Base-by-base conservation (phyloP, 2,888 invertebrate species). In the Strigamia transsilvanica region DNA sequence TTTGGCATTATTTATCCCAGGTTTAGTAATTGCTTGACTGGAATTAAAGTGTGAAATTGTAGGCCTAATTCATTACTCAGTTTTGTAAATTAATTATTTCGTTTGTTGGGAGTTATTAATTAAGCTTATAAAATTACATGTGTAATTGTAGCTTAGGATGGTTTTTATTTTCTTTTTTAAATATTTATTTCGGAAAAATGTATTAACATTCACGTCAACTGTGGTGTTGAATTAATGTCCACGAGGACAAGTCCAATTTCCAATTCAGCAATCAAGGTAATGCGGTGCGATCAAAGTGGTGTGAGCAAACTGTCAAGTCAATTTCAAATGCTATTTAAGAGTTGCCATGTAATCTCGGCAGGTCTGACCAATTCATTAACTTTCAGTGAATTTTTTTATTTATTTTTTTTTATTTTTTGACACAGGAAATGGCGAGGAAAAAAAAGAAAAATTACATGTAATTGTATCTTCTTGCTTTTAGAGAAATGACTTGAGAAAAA, bases 221-320 rank as follows among this genome's bases (percentile, higher is more conserved):
- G 73, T 32, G 27, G 32, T 73, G 27, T 73, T 73, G 32, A 73
- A 73, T 73, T 73, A 73, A 73, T 73, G 23, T 73, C 73, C 27
- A 27, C 1, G 13, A 2, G 73, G n/a, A 73, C 15, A 32, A 27
- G 23, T 73, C 73, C 23, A 73, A 73, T 73, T 73, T 73, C 73
- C 73, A 73, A 73, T 73, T 73, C 73, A 73, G 73, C 73, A 73
- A 73, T 73, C 73, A 73, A 73, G 32, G 73, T 73, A 73, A 73
- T 73, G 23, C 73, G 27, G 27, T 32, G 23, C n/a, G 73, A 73
- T 32, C 73, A 32, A 73, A 73, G 32, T n/a, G 15, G 73, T 73
- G 73, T 32, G 73, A n/a, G 73, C 32, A 73, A 73, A 73, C 73
- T 73, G 73, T 73, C 73, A 73, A 73, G 73, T 73, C 73, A 73